Base-by-base conservation (phyloP, 2,113 vertebrate species). In the Labeo rohita region DNA sequence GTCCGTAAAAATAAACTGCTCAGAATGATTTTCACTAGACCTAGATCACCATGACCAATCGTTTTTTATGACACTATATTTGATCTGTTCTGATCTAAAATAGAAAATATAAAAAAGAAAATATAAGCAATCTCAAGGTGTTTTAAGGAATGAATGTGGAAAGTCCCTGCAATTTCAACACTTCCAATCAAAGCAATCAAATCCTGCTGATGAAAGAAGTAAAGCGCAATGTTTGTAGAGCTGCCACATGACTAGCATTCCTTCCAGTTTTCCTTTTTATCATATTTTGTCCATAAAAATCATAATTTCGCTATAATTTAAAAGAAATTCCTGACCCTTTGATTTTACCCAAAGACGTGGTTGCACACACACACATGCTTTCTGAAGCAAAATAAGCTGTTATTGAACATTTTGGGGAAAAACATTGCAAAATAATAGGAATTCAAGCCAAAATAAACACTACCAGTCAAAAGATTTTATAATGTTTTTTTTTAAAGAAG, bases 1-100 rank as follows among this genome's bases (percentile, higher is more conserved):
- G 83, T 85, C 85, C 45, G 88, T 91, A 85, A 89, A 90, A 90
- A 66, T 59, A 39, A 21, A 84, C 63, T 6, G 43, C 63, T 74
- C 18, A 39, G 82, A 84, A 54, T 77, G 9, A 63, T 83, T 72
- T 52, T 84, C 85, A 82, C 2, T 87, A 84, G 79, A n/a, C 12
- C 21, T 52, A 81, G 75, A 73, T 80, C 73, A 72, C 59, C 15
- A 83, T 74, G 47, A 79, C 73, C 68, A 89, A 76, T 43, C 80
- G 66, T 83, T 78, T 88, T 70, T 70, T 80, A 9, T 68, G 52
- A 74, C 78, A 6, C 39, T 39, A 80, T 74, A 83, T 80, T 10
- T 81, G 76, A 90, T 87, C 21, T 11, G 34, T 86, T 78, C 28
- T 28, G 28, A 28, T 28, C 28, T 39, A 70, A 87, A 68, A 50